Conservation (phyloP, 2,888 invertebrate species). For the Deilephila elpenor region DNA sequence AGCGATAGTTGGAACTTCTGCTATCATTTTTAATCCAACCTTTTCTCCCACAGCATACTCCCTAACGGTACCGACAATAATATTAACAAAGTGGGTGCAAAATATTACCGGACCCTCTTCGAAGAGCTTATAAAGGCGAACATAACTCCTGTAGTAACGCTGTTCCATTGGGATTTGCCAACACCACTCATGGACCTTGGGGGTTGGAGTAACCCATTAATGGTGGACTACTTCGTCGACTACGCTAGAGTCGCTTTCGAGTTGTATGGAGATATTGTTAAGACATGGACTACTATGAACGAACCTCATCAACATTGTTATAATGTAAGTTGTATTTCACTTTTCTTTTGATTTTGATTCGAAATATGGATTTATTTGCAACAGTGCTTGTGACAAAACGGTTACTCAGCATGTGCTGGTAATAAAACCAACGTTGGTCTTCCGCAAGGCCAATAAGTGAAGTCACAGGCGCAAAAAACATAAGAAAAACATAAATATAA, state of each 20-base stretch:
- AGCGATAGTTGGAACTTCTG: no score
- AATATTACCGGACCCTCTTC: slow-evolving; percentile 90
- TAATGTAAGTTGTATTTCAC: slow-evolving; percentile 59
- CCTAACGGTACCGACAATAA: slow-evolving; percentile 87
- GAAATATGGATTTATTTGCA: no score
- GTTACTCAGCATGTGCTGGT: neutral
- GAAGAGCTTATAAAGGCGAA: slow-evolving; percentile 87
- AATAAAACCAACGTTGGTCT: no score
- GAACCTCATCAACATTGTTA: slow-evolving; percentile 86
- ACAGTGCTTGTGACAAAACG: no score
- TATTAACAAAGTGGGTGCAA: slow-evolving; percentile 88
- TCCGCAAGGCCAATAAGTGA: no score
- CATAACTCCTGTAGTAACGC: slow-evolving; percentile 88
- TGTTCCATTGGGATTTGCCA: slow-evolving; percentile 87
- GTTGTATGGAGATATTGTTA: slow-evolving; percentile 86
- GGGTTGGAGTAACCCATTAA: slow-evolving; percentile 80
- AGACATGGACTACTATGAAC: slow-evolving; percentile 90
- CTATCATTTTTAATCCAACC: neutral
- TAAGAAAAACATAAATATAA: no score
- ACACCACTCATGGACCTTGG: slow-evolving; percentile 80
- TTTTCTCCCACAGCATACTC: slow-evolving; percentile 80
- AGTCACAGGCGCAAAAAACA: no score
- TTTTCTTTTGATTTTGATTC: neutral
- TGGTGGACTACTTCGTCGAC: slow-evolving; percentile 82
- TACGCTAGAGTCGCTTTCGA: slow-evolving; percentile 83